Conservation (phyloP, 35 echinoderm and acorn worm genomes). For the Strongylocentrotus purpuratus region DNA sequence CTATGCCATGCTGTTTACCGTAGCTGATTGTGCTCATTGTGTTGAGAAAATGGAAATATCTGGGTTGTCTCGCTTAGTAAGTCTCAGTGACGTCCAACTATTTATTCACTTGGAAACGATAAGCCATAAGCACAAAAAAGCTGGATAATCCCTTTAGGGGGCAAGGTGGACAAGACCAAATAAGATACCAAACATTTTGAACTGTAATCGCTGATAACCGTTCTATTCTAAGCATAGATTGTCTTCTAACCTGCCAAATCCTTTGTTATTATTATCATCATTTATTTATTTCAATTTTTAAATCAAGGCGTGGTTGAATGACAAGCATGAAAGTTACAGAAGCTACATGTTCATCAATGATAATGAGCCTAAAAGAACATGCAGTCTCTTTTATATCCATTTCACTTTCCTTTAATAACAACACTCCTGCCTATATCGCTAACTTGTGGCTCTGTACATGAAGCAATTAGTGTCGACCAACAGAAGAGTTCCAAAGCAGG, state of each 20-base stretch:
- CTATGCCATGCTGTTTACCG: slow-evolving; percentile 47
- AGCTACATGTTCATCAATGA: no score
- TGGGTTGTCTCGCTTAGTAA: slow-evolving; percentile 29
- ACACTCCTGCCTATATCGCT: no score
- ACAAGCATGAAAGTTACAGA: no score
- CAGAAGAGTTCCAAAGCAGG: not conserved
- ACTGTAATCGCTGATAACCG: not conserved
- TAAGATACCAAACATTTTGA: not conserved
- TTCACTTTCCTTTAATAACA: no score
- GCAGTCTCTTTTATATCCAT: no score
- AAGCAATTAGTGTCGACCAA: not conserved
- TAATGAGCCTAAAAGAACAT: no score
- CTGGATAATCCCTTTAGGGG: not conserved
- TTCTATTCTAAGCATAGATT: no score
- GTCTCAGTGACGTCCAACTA: slow-evolving; percentile 45
- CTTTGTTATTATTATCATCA: not conserved
- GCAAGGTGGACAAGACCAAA: not conserved
- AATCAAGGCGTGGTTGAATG: not conserved
- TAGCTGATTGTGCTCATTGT: slow-evolving; percentile 45
- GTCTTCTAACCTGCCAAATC: no score
- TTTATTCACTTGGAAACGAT: slow-evolving; percentile 15
- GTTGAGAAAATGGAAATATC: slow-evolving; percentile 21
- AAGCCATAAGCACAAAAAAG: not conserved
- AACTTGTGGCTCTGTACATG: not conserved
- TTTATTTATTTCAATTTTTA: not conserved